Conservation (phyloP, 2,113 vertebrate species). For the Gymnocephalus cernua region DNA sequence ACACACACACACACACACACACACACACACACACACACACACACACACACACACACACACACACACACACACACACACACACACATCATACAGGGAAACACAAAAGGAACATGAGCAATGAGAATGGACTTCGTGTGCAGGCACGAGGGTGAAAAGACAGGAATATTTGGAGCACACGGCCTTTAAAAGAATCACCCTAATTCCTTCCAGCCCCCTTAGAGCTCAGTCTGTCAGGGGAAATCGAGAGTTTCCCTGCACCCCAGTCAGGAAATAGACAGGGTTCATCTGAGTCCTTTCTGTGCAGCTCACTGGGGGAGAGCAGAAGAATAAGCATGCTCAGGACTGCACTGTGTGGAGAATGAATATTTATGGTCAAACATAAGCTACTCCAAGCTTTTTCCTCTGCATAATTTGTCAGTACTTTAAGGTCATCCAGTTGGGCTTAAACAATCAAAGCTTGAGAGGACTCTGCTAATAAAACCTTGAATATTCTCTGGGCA, state of each 20-base stretch:
- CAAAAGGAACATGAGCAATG: background rate
- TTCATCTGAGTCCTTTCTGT: slow-evolving; percentile 39
- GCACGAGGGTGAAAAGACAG: slow-evolving; percentile 3
- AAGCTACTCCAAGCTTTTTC: slow-evolving; percentile 51
- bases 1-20: slow-evolving; percentile 41
- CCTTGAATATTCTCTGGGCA: slow-evolving; percentile 25
- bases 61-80: slow-evolving; percentile 15
- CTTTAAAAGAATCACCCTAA: slow-evolving; percentile 64
- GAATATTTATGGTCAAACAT: slow-evolving; percentile 68
- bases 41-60: slow-evolving; percentile 10
- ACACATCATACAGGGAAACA: slow-evolving; percentile 6
- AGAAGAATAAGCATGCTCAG: slow-evolving; percentile 17
- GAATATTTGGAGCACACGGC: slow-evolving; percentile 49
- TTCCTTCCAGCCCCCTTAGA: slow-evolving; percentile 49
- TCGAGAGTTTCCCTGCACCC: slow-evolving; percentile 37
- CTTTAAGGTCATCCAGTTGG: slow-evolving; percentile 58
- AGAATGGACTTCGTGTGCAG: background rate
- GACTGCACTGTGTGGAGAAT: slow-evolving; percentile 45
- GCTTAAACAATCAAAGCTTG: slow-evolving; percentile 47
- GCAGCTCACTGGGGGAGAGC: slow-evolving; percentile 30
- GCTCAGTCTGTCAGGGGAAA: slow-evolving; percentile 56
- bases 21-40: slow-evolving; percentile 26
- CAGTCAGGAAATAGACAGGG: slow-evolving; percentile 43
- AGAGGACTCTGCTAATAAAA: slow-evolving; percentile 40
- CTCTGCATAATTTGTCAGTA: slow-evolving; percentile 59